A percentile compares a stretch with the other conserved stretches of the same genome.
These are phyloP conservation scores for Prunella himalayana DNA, from an alignment of 2,113 vertebrate genomes.

Conservation along the genomic window DNA sequence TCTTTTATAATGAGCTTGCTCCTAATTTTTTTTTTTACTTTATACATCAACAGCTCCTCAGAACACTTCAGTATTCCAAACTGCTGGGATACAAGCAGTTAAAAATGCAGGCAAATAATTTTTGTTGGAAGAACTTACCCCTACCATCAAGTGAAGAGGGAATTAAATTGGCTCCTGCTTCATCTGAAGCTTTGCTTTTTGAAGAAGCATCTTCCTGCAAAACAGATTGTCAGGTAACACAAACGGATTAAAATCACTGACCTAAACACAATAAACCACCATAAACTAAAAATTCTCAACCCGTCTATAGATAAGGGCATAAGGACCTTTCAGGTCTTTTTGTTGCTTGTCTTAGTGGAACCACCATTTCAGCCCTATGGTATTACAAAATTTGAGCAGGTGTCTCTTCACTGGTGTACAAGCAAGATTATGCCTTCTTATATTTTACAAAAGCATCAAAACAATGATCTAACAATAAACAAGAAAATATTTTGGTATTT, in stretches of 20 bases:
- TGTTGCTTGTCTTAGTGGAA: background rate
- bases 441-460: background rate
- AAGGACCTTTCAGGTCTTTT: background rate
- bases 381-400: background rate
- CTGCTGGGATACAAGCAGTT: background rate
- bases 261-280: background rate
- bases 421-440: background rate
- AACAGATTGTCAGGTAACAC: background rate
- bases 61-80: background rate
- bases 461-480: background rate
- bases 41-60: background rate
- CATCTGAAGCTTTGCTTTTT: background rate
- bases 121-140: conserved; percentile 39
- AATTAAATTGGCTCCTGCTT: background rate
- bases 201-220: conserved; percentile 49
- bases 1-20: background rate
- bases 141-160: conserved; percentile 21
- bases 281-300: background rate
- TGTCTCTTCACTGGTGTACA: background rate
- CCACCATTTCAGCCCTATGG: background rate
- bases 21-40: background rate
- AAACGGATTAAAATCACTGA: background rate
- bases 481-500: background rate
- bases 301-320: background rate
- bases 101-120: background rate